Evolutionary conservation across 2,888 invertebrate genomes (phyloP).

Genomic region (Catocala sponsa): DNA sequence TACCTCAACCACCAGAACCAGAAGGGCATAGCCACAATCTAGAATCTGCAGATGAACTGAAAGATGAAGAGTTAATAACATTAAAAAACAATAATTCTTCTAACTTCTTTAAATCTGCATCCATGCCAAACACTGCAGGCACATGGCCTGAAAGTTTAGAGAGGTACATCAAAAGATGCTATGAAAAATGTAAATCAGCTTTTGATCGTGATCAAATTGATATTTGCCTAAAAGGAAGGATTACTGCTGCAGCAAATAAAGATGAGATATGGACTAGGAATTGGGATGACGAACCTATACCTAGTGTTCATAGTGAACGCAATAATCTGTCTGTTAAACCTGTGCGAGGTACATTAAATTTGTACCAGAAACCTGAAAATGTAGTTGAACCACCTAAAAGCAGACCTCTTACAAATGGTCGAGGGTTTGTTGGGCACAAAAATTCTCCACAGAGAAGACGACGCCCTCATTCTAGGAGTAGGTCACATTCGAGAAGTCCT

Average conservation of each 20-base stretch:
- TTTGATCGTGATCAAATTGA: slow-evolving; percentile 98
- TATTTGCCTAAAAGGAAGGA: slow-evolving; percentile 97
- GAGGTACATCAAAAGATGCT: slow-evolving; percentile 97
- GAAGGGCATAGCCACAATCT: slow-evolving; percentile 52
- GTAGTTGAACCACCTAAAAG: slow-evolving; percentile 61
- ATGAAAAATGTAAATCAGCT: slow-evolving; percentile 95
- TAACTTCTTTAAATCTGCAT: slow-evolving; percentile 71
- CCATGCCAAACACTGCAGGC: slow-evolving; percentile 80
- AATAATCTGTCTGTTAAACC: slow-evolving; percentile 90
- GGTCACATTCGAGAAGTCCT: slow-evolving; percentile 83
- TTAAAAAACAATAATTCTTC: slow-evolving; percentile 66
- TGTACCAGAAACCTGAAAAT: slow-evolving; percentile 87
- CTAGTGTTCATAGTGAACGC: slow-evolving; percentile 94
- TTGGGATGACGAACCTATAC: slow-evolving; percentile 98
- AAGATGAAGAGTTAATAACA: slow-evolving; percentile 57
- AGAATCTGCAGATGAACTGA: slow-evolving; percentile 47
- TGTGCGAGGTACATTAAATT: slow-evolving; percentile 86
- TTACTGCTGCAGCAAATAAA: slow-evolving; percentile 96
- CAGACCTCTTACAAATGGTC: slow-evolving; percentile 58
- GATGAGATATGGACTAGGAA: slow-evolving; percentile 96
- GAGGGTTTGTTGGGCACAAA: slow-evolving; percentile 66
- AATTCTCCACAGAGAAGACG: slow-evolving; percentile 75
- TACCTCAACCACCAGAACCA: slow-evolving; percentile 75
- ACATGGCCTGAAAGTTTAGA: slow-evolving; percentile 94
- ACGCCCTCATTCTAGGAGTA: slow-evolving; percentile 72